Percentiles rank a stretch among this genome's conserved stretches.
phyloP scores from a whole-genome alignment of 2,888 invertebrate genomes.

The Pollenia amentaria region DNA sequence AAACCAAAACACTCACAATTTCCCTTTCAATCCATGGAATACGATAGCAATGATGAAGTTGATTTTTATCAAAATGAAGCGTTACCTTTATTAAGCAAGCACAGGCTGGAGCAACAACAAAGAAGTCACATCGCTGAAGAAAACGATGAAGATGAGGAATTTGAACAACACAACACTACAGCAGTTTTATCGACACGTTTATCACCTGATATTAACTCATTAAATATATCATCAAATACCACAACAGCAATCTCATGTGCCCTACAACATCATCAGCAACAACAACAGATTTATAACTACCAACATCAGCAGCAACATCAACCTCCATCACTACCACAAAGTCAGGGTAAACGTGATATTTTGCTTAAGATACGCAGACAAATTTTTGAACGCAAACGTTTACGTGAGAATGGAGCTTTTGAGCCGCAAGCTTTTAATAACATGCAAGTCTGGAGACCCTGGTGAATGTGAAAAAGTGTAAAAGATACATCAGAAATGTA shows the following conservation, averaged over 20 bases:
- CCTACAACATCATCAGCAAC: slow-evolving; percentile 61
- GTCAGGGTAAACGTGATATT: slow-evolving; percentile 79
- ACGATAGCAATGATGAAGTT: slow-evolving; percentile 25
- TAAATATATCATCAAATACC: slow-evolving; percentile 64
- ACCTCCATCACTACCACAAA: slow-evolving; percentile 61
- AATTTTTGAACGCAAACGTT: slow-evolving; percentile 82
- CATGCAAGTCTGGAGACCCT: slow-evolving; percentile 81
- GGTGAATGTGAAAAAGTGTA: slow-evolving; percentile 75
- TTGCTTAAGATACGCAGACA: slow-evolving; percentile 82
- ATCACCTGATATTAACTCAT: slow-evolving; percentile 69
- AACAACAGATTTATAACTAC: slow-evolving; percentile 24
- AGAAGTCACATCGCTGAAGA: neutral
- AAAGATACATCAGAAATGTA: neutral
- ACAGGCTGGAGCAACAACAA: slow-evolving; percentile 9
- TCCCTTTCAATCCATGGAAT: slow-evolving; percentile 58
- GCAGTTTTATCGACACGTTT: slow-evolving; percentile 64
- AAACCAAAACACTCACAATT: slow-evolving; percentile 51
- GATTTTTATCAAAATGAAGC: slow-evolving; percentile 65
- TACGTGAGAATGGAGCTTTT: slow-evolving; percentile 79
- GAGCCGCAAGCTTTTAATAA: slow-evolving; percentile 75
- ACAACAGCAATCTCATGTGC: slow-evolving; percentile 56
- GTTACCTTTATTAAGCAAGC: slow-evolving; percentile 57
- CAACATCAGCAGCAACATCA: slow-evolving; percentile 29
- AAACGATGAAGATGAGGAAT: neutral
- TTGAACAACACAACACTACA: slow-evolving; percentile 17